Base-by-base conservation (phyloP, 2,113 vertebrate species). In the Nestor notabilis region DNA sequence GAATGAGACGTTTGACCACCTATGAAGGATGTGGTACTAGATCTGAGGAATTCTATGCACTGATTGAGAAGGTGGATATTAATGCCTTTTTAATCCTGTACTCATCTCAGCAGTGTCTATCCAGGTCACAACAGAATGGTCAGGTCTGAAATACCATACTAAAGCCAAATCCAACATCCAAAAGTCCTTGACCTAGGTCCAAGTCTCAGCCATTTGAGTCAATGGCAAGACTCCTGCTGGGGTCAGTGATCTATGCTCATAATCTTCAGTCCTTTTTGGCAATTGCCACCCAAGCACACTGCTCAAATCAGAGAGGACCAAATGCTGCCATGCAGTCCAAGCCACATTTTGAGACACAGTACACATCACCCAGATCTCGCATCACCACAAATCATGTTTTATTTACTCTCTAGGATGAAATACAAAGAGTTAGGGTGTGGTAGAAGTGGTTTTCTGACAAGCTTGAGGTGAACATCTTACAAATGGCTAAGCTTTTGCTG, bases 241-340 rank as follows among this genome's bases (percentile, higher is more conserved):
- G 56, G 29, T 64, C 89, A 87, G 35, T 49, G 55, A 78, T 89
- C 87, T 68, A 47, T 43, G 29, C 60, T 55, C 70, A 46, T 10
- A 69, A 78, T 63, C 35, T 35, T 68, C 77, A 83, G 9, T 3
- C 28, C 35, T 53, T 83, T 63, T 35, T 87, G 83, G 83, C 92
- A 93, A 53, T 37, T 1, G 0, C 28, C 60, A 77, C 13, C 13
- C 31, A 66, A 70, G 16, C 7, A 1, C 3, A 0, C 55, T 60
- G 46, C 50, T 84, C 87, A 1, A 0, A 75, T 37, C 60, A 60
- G 43, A 55, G 47, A 83, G 65, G 17, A 55, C 70, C 78, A 71
- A 95, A 94, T 16, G 47, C 47, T 96, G 65, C 83, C 83, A 28
- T 7, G 28, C 46, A 8, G 1, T 33, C 80, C 58, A 41, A 65